A percentile compares a stretch with the other conserved stretches of the same genome.
Evolutionary conservation across 2,797 vertebrate species (phyloP).

Genomic region (Rhinoraja longicauda): DNA sequence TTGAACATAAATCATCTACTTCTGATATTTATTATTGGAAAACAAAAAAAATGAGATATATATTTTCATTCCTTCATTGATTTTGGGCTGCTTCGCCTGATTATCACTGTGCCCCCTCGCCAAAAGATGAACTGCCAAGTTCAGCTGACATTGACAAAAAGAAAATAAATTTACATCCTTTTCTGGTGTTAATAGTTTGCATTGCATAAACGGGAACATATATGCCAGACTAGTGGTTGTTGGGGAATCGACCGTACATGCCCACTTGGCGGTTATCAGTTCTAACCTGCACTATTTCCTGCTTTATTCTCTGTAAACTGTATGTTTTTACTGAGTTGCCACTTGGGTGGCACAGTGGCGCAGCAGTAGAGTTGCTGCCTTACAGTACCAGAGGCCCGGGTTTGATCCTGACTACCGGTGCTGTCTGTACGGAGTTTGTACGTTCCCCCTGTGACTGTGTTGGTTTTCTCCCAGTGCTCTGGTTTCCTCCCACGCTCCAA

Average conservation of each 20-base stretch:
- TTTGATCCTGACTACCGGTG: too few species aligned
- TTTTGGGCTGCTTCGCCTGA: not conserved
- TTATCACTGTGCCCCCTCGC: not conserved
- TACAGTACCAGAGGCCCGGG: too few species aligned
- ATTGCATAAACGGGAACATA: slow-evolving; percentile 20
- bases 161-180: slow-evolving; percentile 34
- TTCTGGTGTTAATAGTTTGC: slow-evolving; percentile 24
- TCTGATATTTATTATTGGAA: slow-evolving; percentile 31
- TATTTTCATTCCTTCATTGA: slow-evolving; percentile 5
- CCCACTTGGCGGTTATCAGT: slow-evolving; percentile 24
- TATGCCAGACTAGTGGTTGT: slow-evolving; percentile 34
- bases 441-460: too few species aligned
- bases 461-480: too few species aligned
- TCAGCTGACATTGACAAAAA: slow-evolving; percentile 18
- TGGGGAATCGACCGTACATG: not conserved
- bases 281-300: not conserved
- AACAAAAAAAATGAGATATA: not conserved
- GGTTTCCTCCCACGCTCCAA: too few species aligned
- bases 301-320: slow-evolving; percentile 25
- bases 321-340: not conserved
- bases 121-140: slow-evolving; percentile 10
- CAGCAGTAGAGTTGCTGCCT: too few species aligned
- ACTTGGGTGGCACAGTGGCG: too few species aligned
- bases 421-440: too few species aligned
- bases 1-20: not conserved